Conservation (phyloP, 1,140 invertebrate genomes). For the Drosophila tsacasi region DNA sequence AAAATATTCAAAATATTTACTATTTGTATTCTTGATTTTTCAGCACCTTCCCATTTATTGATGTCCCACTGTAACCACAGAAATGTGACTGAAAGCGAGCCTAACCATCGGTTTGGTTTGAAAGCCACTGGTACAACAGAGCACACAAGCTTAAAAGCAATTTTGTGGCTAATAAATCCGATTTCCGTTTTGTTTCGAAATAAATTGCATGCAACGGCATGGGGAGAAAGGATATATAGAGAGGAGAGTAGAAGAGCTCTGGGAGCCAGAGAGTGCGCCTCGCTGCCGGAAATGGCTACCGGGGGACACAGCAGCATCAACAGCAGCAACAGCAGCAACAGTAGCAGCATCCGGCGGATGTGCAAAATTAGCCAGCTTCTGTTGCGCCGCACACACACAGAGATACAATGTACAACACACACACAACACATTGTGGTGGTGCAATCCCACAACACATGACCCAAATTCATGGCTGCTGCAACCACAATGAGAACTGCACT, state of each 20-base stretch:
- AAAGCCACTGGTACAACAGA: constrained; percentile 55
- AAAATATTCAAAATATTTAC: too few relatives aligned
- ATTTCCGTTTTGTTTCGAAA: constrained; percentile 82
- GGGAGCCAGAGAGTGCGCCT: constrained; percentile 14
- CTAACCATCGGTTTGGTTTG: constrained; percentile 38
- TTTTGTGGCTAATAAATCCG: constrained; percentile 85
- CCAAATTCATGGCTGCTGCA: constrained; percentile 42
- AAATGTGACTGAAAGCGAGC: constrained; percentile 1
- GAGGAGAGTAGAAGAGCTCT: constrained; percentile 12
- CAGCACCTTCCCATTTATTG: too few relatives aligned
- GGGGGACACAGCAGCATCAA: constrained; percentile 34
- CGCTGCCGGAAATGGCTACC: constrained; percentile 64
- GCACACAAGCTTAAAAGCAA: constrained; percentile 76
- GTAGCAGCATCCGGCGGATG: constrained; percentile 61
- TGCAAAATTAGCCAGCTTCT: constrained; percentile 72
- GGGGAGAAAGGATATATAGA: constrained; percentile 6
- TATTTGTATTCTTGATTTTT: neutral
- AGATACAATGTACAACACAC: too few relatives aligned
- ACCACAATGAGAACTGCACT: constrained; percentile 42
- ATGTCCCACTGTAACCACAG: constrained; percentile 27
- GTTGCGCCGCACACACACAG: too few relatives aligned
- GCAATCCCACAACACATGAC: constrained; percentile 34
- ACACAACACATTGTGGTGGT: neutral
- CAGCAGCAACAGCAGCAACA: constrained; percentile 13
- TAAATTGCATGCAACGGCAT: constrained; percentile 69